These are phyloP conservation scores for Tetraneura akinire DNA, from an alignment of 1,140 invertebrate genomes.

Conservation along the genomic window DNA sequence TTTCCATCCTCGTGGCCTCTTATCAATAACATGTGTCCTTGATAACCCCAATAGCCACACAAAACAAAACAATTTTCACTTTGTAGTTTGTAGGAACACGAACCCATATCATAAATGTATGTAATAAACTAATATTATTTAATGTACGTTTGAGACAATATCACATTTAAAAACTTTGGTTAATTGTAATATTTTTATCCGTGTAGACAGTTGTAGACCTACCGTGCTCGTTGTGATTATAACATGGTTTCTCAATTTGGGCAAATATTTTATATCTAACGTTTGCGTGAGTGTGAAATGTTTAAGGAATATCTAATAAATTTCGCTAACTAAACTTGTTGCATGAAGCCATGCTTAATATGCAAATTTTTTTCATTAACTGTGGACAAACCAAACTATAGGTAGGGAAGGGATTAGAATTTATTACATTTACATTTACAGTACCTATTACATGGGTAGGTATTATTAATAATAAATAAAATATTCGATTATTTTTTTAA, in stretches of 20 bases:
- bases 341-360: slow-evolving; percentile 13
- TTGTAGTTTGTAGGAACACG: not conserved
- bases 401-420: slow-evolving; percentile 29
- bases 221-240: too few species aligned
- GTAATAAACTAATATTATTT: too few species aligned
- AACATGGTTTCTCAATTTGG: slow-evolving; percentile 12
- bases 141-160: not conserved
- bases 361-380: slow-evolving; percentile 33
- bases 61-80: slow-evolving; percentile 7
- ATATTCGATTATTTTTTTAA: not conserved
- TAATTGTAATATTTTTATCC: slow-evolving; percentile 18
- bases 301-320: not conserved
- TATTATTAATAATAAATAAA: not conserved
- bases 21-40: slow-evolving; percentile 46
- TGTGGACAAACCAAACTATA: not conserved
- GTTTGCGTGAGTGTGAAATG: not conserved
- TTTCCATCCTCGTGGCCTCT: slow-evolving; percentile 50
- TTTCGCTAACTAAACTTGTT: slow-evolving; percentile 13
- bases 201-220: slow-evolving; percentile 39
- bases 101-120: slow-evolving; percentile 2
- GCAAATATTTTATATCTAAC: slow-evolving; percentile 1
- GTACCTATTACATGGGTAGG: too few species aligned
- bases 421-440: slow-evolving; percentile 3
- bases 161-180: not conserved
- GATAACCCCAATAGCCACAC: slow-evolving; percentile 37